phyloP scores from a whole-genome alignment of 2,797 vertebrate genomes.

The Phoebastria nigripes region DNA sequence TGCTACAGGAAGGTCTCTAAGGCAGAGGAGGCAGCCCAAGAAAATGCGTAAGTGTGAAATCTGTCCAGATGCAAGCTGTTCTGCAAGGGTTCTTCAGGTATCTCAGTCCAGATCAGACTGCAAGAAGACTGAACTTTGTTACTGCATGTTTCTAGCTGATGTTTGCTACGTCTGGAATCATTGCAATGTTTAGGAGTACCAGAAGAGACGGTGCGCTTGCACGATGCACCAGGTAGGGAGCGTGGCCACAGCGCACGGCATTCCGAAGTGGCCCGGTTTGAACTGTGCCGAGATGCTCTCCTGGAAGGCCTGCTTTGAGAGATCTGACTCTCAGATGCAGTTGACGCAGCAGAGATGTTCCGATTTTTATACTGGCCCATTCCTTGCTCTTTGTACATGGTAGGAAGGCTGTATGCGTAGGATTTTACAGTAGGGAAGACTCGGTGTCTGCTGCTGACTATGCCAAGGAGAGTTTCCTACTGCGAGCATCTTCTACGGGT shows the following conservation, averaged over 20 bases:
- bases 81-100: background rate
- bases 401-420: background rate
- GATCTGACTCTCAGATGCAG: background rate
- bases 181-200: background rate
- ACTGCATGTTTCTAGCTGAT: fast-evolving
- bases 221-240: fast-evolving
- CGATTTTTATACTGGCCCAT: fast-evolving
- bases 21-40: conserved; percentile 88
- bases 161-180: background rate
- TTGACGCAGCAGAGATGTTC: background rate
- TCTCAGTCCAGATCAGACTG: background rate
- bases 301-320: background rate
- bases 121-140: too few relatives aligned
- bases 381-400: fast-evolving
- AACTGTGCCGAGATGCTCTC: background rate
- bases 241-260: fast-evolving
- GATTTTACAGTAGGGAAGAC: background rate
- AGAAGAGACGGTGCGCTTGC: fast-evolving
- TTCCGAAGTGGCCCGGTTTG: background rate
- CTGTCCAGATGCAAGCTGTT: background rate
- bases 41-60: conserved; percentile 86
- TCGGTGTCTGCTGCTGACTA: background rate
- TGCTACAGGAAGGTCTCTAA: conserved; percentile 98
- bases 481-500: background rate
- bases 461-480: background rate